Evolutionary conservation across 2,113 vertebrate species (phyloP), one percentile per base, ranked within the genome.

Genomic region (Corythornis vintsioides): DNA sequence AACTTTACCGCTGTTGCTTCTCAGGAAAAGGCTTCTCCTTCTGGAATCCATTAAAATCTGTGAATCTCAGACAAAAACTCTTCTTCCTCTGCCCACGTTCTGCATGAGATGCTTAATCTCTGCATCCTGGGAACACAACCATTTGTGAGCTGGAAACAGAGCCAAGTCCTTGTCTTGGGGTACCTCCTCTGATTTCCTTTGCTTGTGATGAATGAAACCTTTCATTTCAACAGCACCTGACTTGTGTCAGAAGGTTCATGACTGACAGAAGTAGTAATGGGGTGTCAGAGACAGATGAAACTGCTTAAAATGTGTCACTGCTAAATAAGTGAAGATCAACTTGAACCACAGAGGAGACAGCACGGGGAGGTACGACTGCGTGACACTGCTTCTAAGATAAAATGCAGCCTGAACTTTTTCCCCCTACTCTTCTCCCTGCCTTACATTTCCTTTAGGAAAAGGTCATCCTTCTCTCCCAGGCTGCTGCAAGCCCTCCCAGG

Each of bases 41-140:
- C 84, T 95, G 90, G 92, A 95, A 91, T 82, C 75, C 84, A 92
- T 94, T 90, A 94, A 72, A 85, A 83, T 59, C 48, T 80, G 29
- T 60, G 35, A 85, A 65, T 72, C 43, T 83, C 65, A 65, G 59
- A 76, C n/a, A 86, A 89, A 83, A 16, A 7, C 14, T 71, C 18
- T 40, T 91, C 91, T 73, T 89, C 56, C 55, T 83, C 59, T 57
- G 83, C 82, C 71, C 42, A 85, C 12, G 0, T 81, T 78, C 61
- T 83, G 42, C 59, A 48, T 74, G n/a, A 93, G 71, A 70, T 63
- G 25, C 31, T 77, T 90, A 85, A 93, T 95, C 59, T 72, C 71
- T 89, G 48, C 70, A 66, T 96, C 63, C 66, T 56, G 56, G 22
- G 50, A 59, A 76, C 55, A 18, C 67, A 90, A 89, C 33, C 20